Base-by-base conservation (phyloP, 2,888 invertebrate genomes). In the Scaptomyza caliginosa region DNA sequence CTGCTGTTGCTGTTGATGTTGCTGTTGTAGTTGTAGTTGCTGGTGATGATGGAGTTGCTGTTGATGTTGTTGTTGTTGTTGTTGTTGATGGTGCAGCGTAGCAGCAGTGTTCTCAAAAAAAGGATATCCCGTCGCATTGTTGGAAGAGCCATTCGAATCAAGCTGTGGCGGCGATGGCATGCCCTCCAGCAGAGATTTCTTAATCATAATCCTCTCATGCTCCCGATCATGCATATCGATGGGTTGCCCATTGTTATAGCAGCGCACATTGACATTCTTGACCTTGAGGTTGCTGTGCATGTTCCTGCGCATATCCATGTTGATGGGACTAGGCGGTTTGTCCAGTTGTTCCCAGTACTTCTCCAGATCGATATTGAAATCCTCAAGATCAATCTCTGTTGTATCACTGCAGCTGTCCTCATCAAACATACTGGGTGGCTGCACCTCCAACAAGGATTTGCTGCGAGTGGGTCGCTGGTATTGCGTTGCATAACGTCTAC, bases 331-430 rank as follows among this genome's bases (percentile, higher is more conserved):
- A 6, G 91, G 90, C 5, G 91, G 90, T 52, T 91, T 91, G 67
- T 91, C 91, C 50, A 91, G 74, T 65, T 91, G 90, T 42, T 90
- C 91, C 91, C 91, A 91, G 70, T 91, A 91, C 71, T 91, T 91
- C 52, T 91, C 91, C 67, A 91, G 80, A 62, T 91, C 91, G 46
- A 91, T 90, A 67, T 91, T 91, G 46, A 91, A 91, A 59, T 91
- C 91, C 64, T 91, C 91, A 38, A 91, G 68, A 45, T 91, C 91
- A 67, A 91, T 89, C 74, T 91, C 91, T 0, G 91, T 91, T 19
- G 91, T 90, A 39, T 91, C 91, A 1, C 91, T 91, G 63, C 91
- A 90, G 28, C 90, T 90, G 70, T 91, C 83, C 39, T 91, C 91
- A 42, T 90, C 90, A 38, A 88, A 91, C 32, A 91, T 84, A 32